Base-by-base conservation (phyloP, 2,888 invertebrate species). In the Tenthredo amoena region DNA sequence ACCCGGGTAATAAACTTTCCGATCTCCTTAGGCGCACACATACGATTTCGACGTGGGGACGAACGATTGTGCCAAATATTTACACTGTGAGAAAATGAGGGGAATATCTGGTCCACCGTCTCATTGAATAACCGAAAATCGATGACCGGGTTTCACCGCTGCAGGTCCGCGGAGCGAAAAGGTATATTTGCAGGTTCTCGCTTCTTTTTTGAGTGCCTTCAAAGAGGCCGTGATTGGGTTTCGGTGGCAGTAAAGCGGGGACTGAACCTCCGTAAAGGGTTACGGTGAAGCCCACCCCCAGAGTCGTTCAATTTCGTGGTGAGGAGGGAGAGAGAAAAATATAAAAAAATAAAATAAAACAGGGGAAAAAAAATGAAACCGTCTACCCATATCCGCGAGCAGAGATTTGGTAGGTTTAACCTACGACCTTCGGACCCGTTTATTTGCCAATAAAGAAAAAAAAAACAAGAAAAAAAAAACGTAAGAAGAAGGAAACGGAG, bases 41-140 rank as follows among this genome's bases (percentile, higher is more conserved):
- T 65, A 65, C 4, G 65, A 87, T 86, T 88, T 87, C 89, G 88
- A 87, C 87, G 85, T 86, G 85, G 58, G 82, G 87, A 87, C 85
- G 86, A 37, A 72, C 12, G 43, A 43, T 7, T 37, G 21, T 31
- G 40, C 3, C 15, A 58, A 55, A 31, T 21, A 65, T 43, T 62
- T 1, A 4, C 12, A 62, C 34, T 18, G 15, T 47, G 47, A 50
- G 21, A 71, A 83, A 43, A 43, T 21, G 12, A 15, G 6, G 12
- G n/a, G 31, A 34, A 21, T 50, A 34, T 18, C 9, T 55, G 40
- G 5, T 40, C 4, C 40, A 10, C 3, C 40, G 50, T 62, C 81
- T 37, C 81, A 37, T 62, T 62, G 62, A 21, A 81, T 81, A 40
- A 40, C 31, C 58, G 21, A 81, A 62, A 62, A 31, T 81, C 62